Base-by-base conservation (phyloP, 2,797 vertebrate genomes). In the Ispidina lecontei region DNA sequence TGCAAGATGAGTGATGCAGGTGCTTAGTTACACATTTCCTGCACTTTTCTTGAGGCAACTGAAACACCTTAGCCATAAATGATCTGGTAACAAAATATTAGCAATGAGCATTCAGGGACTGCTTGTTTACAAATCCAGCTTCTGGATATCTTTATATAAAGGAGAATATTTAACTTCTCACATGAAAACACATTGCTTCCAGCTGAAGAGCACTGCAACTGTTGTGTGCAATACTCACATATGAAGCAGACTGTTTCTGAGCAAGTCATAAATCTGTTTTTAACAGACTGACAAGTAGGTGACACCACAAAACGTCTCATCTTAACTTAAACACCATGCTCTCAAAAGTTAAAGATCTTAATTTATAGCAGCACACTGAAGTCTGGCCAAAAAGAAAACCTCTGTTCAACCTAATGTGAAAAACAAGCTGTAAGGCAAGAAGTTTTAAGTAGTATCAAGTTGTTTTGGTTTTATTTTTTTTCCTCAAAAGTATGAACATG, bases 251-350 rank as follows among this genome's bases (percentile, higher is more conserved):
- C 88, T 65, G 52, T 8, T 91, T 88, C 73, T 55, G n/a, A 90
- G 74, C 59, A 84, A 91, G 49, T 62, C 67, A 28, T 91, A 89
- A 93, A 91, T 74, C 68, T 64, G 64, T 41, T 90, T 90, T 82
- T 73, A 85, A 78, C 83, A 87, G 77, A 22, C 65, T 69, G 91
- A 91, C 80, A 92, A 87, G 75, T 29, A 81, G 67, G 82, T 82
- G 80, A 84, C 64, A 91, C 43, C 85, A 51, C 5, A 6, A 90
- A 82, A 70, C 4, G 1, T 51, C 85, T 91, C 89, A 76, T 69
- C 81, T 82, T 35, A 65, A 51, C 20, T 33, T 49, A 60, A 84
- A 72, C 39, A 12, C 55, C 3, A 3, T 17, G 64, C 86, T 79
- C 73, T 71, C 80, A 58, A 60, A 83, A 92, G 37, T 33, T 70